These are phyloP conservation scores for Eubasilissa regina DNA, from an alignment of 1,140 invertebrate species.

Conservation along the genomic window DNA sequence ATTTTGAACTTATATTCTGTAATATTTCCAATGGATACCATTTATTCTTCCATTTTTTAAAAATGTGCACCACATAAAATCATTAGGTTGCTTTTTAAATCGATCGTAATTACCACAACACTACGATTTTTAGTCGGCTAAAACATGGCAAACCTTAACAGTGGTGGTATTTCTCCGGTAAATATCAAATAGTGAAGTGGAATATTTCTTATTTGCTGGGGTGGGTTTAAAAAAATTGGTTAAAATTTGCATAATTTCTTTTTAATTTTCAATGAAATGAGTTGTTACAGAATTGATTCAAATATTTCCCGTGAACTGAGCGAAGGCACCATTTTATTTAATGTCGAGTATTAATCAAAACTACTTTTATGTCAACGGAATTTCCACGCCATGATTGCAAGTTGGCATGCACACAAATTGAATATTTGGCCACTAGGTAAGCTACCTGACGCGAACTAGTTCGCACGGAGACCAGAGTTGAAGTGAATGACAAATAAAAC, in stretches of 20 bases:
- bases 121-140: too few species aligned
- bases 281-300: slow-evolving; percentile 41
- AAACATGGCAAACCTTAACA: too few species aligned
- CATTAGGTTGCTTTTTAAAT: too few species aligned
- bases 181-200: too few species aligned
- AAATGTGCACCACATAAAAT: too few species aligned
- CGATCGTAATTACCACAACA: too few species aligned
- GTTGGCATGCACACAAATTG: slow-evolving; percentile 53
- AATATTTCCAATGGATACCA: too few species aligned
- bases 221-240: too few species aligned
- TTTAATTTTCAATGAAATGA: slow-evolving; percentile 36
- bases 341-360: slow-evolving; percentile 44
- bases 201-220: too few species aligned
- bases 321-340: slow-evolving; percentile 41
- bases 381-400: slow-evolving; percentile 47
- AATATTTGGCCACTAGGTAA: slow-evolving; percentile 43
- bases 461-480: neutral
- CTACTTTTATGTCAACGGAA: slow-evolving; percentile 42
- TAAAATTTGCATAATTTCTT: slow-evolving; percentile 27
- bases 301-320: slow-evolving; percentile 30
- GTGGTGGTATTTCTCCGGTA: too few species aligned
- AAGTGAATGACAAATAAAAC: neutral
- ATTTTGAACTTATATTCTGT: too few species aligned
- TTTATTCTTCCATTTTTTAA: too few species aligned
- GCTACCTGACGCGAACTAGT: neutral